Percentiles rank a stretch among this genome's conserved stretches.
These are phyloP conservation scores for Metridium senile DNA, from an alignment of 92 coral and sea anemone species.

Conservation along the genomic window DNA sequence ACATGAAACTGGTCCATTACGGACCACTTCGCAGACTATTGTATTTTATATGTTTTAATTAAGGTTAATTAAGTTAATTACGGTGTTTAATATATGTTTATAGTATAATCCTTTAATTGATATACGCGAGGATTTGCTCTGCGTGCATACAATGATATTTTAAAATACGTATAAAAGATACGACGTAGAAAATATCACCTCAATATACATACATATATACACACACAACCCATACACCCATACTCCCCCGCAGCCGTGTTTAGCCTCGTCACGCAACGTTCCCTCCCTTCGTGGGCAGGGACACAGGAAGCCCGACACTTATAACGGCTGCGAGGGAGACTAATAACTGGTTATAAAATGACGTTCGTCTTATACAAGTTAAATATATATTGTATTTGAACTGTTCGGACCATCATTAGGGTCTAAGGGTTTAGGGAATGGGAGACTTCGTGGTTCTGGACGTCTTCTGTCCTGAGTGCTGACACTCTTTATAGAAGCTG, in stretches of 20 bases:
- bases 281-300: too few species aligned
- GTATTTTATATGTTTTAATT: too few species aligned
- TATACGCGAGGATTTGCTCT: too few species aligned
- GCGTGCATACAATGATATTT: background rate
- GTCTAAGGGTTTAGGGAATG: background rate
- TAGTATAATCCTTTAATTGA: too few species aligned
- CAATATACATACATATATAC: conserved; percentile 1
- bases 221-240: background rate
- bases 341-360: too few species aligned
- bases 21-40: too few species aligned
- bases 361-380: background rate
- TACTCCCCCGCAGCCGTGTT: background rate
- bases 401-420: conserved; percentile 2
- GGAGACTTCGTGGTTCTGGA: background rate
- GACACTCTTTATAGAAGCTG: conserved; percentile 14
- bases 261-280: too few species aligned
- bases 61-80: too few species aligned
- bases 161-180: background rate
- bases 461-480: background rate
- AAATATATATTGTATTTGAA: conserved; percentile 4
- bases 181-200: background rate
- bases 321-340: too few species aligned
- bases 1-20: too few species aligned
- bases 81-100: too few species aligned
- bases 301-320: too few species aligned